Evolutionary conservation across 2,888 invertebrate genomes (phyloP).

Genomic region (Camptogramma bilineatum): DNA sequence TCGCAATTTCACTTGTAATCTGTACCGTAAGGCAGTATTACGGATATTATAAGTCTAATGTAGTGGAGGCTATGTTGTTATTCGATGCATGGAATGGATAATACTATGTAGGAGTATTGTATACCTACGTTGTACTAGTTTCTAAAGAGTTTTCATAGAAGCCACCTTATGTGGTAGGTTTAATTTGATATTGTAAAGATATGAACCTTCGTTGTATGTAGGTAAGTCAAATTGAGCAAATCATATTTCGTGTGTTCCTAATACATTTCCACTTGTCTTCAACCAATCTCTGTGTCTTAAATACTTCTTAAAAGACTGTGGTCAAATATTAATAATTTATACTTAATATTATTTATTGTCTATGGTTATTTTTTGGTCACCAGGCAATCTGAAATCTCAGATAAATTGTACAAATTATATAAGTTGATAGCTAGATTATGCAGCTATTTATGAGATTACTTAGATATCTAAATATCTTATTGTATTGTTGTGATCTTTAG

Average conservation of each 20-base stretch:
- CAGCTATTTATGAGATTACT: conserved; percentile 84
- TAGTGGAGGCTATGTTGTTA: conserved; percentile 72
- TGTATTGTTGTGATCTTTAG: conserved; percentile 81
- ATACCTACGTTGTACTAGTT: conserved; percentile 6
- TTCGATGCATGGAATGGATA: conserved; percentile 50
- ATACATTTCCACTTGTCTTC: conserved; percentile 70
- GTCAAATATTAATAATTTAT: conserved; percentile 80
- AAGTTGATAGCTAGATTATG: conserved; percentile 68
- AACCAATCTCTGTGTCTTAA: conserved; percentile 63
- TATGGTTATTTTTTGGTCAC: conserved; percentile 72
- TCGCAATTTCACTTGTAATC: conserved; percentile 56
- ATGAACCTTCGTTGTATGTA: conserved; percentile 59
- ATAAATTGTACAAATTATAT: conserved; percentile 83
- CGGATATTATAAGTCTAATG: conserved; percentile 67
- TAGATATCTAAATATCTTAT: conserved; percentile 71
- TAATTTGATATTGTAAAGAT: conserved; percentile 50
- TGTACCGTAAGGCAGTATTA: conserved; percentile 76
- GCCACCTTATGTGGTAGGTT: conserved; percentile 45
- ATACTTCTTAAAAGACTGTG: conserved; percentile 78
- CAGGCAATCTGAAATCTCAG: conserved; percentile 72
- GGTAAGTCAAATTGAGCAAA: conserved; percentile 70
- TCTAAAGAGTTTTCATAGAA: conserved; percentile 57
- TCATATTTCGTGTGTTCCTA: conserved; percentile 76
- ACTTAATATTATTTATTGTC: conserved; percentile 78
- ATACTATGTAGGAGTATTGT: conserved; percentile 50